Percentiles rank a stretch among this genome's conserved stretches.
These are phyloP conservation scores for Piscicola geometra DNA, from an alignment of 2,888 invertebrate genomes.

Conservation along the genomic window DNA sequence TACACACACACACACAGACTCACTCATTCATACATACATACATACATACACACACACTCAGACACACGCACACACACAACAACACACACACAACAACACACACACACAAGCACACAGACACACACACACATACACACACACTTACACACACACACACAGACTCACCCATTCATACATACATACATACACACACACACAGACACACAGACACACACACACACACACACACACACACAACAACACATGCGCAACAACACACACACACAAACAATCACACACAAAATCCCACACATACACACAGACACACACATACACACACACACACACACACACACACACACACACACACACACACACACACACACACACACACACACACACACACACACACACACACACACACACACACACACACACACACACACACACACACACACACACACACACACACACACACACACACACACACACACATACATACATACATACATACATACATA, in stretches of 20 bases:
- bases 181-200: conserved; percentile 11
- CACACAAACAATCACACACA: conserved; percentile 8
- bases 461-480: conserved; percentile 14
- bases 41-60: conserved; percentile 16
- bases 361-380: conserved; percentile 22
- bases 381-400: conserved; percentile 17
- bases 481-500: conserved; percentile 13
- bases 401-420: conserved; percentile 17
- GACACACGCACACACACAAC: conserved; percentile 7
- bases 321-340: conserved; percentile 20
- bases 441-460: conserved; percentile 22
- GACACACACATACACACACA: conserved; percentile 14
- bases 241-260: background rate
- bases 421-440: conserved; percentile 17
- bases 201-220: conserved; percentile 10
- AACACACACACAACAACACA: conserved; percentile 6
- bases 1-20: conserved; percentile 12
- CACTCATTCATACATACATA: conserved; percentile 5
- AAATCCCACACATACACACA: background rate
- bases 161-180: background rate
- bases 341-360: conserved; percentile 15
- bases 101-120: background rate
- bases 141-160: too few species aligned
- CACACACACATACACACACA: too few species aligned
- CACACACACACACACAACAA: conserved; percentile 13